Conservation (phyloP, 1,140 invertebrate species). For the Eumaeus atala region DNA sequence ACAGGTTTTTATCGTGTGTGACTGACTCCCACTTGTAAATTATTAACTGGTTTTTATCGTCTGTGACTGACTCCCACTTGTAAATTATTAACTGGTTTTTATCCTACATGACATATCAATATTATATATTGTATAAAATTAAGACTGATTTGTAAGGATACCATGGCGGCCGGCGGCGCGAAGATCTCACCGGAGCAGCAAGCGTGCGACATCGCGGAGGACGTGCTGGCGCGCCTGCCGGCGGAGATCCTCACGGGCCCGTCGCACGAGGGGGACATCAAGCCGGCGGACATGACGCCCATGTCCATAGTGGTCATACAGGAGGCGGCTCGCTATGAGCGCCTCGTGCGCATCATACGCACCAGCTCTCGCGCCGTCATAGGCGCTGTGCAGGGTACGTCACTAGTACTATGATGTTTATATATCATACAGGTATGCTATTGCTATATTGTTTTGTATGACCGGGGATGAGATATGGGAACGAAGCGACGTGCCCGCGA, state of each 20-base stretch:
- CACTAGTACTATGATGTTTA: too few species aligned
- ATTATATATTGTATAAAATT: too few species aligned
- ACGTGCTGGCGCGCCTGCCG: conserved; percentile 84
- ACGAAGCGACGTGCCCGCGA: too few species aligned
- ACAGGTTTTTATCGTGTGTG: too few species aligned
- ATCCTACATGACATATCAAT: too few species aligned
- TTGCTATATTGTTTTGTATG: background rate
- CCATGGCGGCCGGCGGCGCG: conserved; percentile 63
- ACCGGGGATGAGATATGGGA: too few species aligned
- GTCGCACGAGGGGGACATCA: conserved; percentile 83
- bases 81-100: too few species aligned
- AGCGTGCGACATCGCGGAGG: conserved; percentile 80
- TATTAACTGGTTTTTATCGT: too few species aligned
- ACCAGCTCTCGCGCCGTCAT: conserved; percentile 86
- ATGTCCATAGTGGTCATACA: conserved; percentile 96
- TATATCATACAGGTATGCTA: too few species aligned
- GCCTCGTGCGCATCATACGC: conserved; percentile 83
- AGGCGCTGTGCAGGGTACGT: conserved; percentile 89
- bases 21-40: too few species aligned
- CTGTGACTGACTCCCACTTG: too few species aligned
- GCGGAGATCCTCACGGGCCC: conserved; percentile 80
- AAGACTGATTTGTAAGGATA: conserved; percentile 34
- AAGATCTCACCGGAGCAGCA: conserved; percentile 79
- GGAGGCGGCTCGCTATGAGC: conserved; percentile 94
- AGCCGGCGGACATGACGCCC: conserved; percentile 81